Percentiles rank a stretch among this genome's conserved stretches.
Conservation (phyloP, 2,113 vertebrate species). For the Progne subis region DNA sequence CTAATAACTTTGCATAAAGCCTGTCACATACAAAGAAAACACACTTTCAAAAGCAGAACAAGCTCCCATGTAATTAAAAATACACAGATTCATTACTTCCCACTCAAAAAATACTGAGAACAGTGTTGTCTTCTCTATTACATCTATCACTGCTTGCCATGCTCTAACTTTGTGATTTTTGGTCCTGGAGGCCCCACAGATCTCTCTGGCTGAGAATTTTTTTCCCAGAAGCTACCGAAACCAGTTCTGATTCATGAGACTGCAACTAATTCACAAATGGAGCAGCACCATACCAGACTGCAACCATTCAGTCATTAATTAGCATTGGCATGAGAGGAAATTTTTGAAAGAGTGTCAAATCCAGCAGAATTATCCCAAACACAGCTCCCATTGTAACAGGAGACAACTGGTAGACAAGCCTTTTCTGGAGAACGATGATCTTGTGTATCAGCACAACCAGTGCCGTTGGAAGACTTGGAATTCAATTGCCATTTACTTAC, state of each 20-base stretch:
- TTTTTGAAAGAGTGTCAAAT: background rate
- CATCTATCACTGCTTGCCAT: background rate
- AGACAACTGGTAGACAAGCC: background rate
- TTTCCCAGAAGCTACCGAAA: slow-evolving; percentile 6
- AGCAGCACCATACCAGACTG: background rate
- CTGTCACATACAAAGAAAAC: background rate
- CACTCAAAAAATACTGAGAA: background rate
- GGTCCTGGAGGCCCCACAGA: background rate
- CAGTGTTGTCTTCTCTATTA: background rate
- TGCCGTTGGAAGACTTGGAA: background rate
- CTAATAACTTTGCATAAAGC: background rate
- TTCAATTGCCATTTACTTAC: slow-evolving; percentile 7
- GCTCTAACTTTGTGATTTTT: background rate
- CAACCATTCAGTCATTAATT: background rate
- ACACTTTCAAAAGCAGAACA: slow-evolving; percentile 5
- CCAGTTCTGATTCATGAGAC: background rate
- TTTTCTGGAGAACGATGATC: slow-evolving; percentile 7
- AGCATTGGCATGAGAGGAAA: background rate
- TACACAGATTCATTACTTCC: background rate
- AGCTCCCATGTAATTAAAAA: slow-evolving; percentile 4
- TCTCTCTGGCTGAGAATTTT: background rate
- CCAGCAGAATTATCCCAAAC: slow-evolving; percentile 2
- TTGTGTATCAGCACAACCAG: background rate
- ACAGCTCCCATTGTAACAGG: background rate
- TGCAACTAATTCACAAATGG: slow-evolving; percentile 16